A percentile compares a stretch with the other conserved stretches of the same genome.
These are phyloP conservation scores for Tadarida brasiliensis DNA, from an alignment of 2,797 vertebrate species.

Conservation along the genomic window DNA sequence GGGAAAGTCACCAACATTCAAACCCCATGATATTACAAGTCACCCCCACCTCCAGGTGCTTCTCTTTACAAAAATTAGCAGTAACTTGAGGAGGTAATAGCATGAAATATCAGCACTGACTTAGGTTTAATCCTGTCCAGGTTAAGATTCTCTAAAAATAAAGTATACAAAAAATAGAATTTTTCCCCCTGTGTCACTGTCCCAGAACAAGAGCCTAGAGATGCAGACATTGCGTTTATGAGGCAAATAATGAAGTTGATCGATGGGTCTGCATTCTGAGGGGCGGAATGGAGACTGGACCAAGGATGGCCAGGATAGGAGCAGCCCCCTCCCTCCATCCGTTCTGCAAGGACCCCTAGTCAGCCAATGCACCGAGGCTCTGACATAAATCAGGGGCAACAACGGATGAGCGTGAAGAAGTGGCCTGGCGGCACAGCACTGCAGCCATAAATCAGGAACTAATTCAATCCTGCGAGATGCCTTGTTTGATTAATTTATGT, in stretches of 20 bases:
- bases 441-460: constrained; percentile 90
- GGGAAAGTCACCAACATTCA: constrained; percentile 27
- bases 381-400: constrained; percentile 87
- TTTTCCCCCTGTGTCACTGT: constrained; percentile 5
- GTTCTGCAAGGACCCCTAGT: constrained; percentile 59
- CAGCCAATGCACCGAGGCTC: constrained; percentile 67
- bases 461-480: constrained; percentile 90
- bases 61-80: constrained; percentile 47
- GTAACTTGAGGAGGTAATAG: background rate
- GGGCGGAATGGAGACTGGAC: constrained; percentile 51
- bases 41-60: background rate
- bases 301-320: background rate
- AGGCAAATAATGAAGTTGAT: constrained; percentile 71
- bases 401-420: constrained; percentile 78
- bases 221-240: constrained; percentile 58
- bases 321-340: constrained; percentile 63
- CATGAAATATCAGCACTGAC: background rate
- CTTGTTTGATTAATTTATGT: constrained; percentile 91
- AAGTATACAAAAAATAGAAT: background rate
- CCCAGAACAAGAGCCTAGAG: constrained; percentile 45
- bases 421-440: constrained; percentile 76
- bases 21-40: background rate
- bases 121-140: background rate
- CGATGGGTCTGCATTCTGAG: constrained; percentile 60
- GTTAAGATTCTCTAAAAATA: constrained; percentile 35